These are phyloP conservation scores for Martes martes DNA, from an alignment of 2,113 vertebrate species.

Conservation along the genomic window DNA sequence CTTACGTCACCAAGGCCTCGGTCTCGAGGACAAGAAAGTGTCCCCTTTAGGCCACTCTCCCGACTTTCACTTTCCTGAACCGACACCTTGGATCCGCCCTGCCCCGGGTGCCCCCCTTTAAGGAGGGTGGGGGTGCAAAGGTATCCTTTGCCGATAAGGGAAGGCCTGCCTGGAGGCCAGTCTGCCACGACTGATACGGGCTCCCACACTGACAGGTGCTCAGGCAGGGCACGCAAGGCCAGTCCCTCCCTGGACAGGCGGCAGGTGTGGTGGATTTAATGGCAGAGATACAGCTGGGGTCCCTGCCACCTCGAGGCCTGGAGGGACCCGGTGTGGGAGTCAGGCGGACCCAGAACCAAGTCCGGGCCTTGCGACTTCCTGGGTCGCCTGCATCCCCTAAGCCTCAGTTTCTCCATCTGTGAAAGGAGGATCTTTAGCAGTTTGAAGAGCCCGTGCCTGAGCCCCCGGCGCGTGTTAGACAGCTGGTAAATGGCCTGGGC, in stretches of 20 bases:
- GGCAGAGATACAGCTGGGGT: background rate
- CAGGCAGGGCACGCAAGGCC: background rate
- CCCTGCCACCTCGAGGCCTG: background rate
- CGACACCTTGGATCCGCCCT: background rate
- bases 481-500: background rate
- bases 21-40: background rate
- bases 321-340: background rate
- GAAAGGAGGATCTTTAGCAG: background rate
- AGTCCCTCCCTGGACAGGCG: background rate
- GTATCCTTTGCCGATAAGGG: background rate
- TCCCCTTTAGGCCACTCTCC: background rate
- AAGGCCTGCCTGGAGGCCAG: background rate
- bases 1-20: background rate
- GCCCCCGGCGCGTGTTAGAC: background rate
- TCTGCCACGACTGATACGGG: background rate
- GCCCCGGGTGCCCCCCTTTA: fast-evolving
- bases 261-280: background rate
- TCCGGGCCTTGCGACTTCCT: background rate
- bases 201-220: background rate
- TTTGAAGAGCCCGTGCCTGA: background rate
- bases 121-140: background rate
- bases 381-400: background rate
- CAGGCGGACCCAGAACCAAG: background rate
- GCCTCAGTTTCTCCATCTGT: background rate
- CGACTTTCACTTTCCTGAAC: background rate